These are phyloP conservation scores for Synergus laeviventris DNA, from an alignment of 2,888 invertebrate genomes.

Conservation along the genomic window DNA sequence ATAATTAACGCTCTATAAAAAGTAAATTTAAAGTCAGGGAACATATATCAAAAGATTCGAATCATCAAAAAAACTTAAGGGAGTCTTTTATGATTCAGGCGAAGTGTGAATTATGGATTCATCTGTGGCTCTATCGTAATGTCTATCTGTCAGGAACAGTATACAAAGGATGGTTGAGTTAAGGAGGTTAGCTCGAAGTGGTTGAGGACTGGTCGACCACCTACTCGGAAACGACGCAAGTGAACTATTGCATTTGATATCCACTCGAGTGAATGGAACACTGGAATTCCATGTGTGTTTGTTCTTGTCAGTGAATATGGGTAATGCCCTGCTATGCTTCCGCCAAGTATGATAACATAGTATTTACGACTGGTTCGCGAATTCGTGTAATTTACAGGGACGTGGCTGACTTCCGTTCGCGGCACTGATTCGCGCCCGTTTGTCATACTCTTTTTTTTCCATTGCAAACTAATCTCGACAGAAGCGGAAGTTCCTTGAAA, in stretches of 20 bases:
- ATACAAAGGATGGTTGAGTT: constrained; percentile 34
- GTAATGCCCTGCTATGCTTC: constrained; percentile 68
- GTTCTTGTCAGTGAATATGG: constrained; percentile 62
- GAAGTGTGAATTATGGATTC: constrained; percentile 13
- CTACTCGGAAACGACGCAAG: constrained; percentile 55
- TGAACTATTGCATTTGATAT: constrained; percentile 74
- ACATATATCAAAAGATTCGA: no score
- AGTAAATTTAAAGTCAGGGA: no score
- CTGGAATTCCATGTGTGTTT: constrained; percentile 61
- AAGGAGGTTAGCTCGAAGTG: constrained; percentile 29
- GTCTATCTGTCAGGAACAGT: constrained; percentile 28
- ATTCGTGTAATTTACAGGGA: constrained; percentile 70
- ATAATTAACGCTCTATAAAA: no score
- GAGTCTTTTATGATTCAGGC: no score
- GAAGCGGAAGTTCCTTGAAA: neutral
- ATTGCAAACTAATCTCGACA: constrained; percentile 28
- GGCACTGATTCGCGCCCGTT: constrained; percentile 30
- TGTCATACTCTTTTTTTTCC: constrained; percentile 28
- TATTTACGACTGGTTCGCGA: constrained; percentile 70
- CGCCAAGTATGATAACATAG: constrained; percentile 73
- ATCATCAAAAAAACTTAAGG: no score
- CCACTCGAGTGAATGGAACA: constrained; percentile 71
- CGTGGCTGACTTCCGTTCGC: constrained; percentile 45
- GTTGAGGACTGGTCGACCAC: constrained; percentile 45
- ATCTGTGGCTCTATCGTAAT: constrained; percentile 26